Evolutionary conservation across 2,797 vertebrate species (phyloP).

Genomic region (Perdix hodgsoniae): DNA sequence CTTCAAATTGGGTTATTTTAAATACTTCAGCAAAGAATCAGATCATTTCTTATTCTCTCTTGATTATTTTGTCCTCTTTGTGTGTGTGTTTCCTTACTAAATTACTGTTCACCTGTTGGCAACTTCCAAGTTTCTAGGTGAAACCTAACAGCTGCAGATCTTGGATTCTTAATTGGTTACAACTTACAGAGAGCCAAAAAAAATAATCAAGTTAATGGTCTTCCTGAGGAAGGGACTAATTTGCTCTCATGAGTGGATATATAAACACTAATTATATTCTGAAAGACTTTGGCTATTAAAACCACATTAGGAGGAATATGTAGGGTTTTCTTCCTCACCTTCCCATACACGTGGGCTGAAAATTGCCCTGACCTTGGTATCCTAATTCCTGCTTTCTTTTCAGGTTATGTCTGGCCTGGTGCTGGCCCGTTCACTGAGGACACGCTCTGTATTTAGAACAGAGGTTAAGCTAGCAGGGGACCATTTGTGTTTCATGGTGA

Average conservation of each 20-base stretch:
- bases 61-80: not conserved
- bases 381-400: not conserved
- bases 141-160: not conserved
- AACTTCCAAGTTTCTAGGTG: conserved; percentile 12
- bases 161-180: not conserved
- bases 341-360: not conserved
- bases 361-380: not conserved
- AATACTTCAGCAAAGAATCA: not conserved
- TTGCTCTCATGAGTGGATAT: not conserved
- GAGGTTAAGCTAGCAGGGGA: not conserved
- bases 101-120: not conserved
- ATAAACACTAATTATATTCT: not conserved
- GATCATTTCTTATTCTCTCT: not conserved
- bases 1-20: conserved; percentile 25
- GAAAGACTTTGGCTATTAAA: conserved; percentile 34
- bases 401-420: not conserved
- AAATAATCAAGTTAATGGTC: not conserved
- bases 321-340: not conserved
- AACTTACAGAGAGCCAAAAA: not conserved
- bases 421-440: not conserved
- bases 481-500: not conserved
- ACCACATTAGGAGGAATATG: not conserved
- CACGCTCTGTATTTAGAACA: not conserved
- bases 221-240: conserved; percentile 27
- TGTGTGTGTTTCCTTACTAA: not conserved